Evolutionary conservation across 2,888 invertebrate genomes (phyloP).

Genomic region (Conistra vaccinii): DNA sequence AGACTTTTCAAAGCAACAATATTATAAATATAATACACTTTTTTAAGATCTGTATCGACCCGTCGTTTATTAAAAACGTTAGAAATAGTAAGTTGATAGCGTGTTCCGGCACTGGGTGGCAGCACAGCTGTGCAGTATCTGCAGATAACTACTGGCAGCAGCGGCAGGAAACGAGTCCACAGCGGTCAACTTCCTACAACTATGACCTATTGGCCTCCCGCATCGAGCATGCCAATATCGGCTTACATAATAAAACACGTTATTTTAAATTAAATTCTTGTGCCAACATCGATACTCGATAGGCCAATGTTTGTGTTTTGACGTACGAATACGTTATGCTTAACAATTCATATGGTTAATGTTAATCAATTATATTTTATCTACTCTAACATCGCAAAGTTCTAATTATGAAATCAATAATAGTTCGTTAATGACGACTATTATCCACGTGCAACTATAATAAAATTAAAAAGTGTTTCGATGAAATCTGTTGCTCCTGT

Average conservation of each 20-base stretch:
- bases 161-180: slow-evolving; percentile 50
- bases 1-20: neutral
- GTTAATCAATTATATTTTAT: neutral
- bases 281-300: slow-evolving; percentile 4
- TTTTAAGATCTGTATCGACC: neutral
- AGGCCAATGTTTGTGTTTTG: slow-evolving; percentile 11
- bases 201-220: slow-evolving; percentile 26
- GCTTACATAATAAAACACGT: slow-evolving; percentile 14
- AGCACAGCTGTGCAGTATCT: slow-evolving; percentile 10
- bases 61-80: neutral
- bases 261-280: slow-evolving; percentile 22
- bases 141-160: slow-evolving; percentile 43
- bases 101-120: slow-evolving; percentile 26
- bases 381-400: neutral
- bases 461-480: neutral
- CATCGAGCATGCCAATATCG: slow-evolving; percentile 35
- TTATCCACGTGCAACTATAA: neutral
- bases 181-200: slow-evolving; percentile 48
- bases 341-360: neutral
- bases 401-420: neutral
- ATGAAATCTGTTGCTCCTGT: neutral
- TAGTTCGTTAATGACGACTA: neutral
- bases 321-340: neutral
- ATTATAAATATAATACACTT: neutral
- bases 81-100: slow-evolving; percentile 22